Conservation (phyloP, 2,113 vertebrate genomes). For the Puffinus mauretanicus region DNA sequence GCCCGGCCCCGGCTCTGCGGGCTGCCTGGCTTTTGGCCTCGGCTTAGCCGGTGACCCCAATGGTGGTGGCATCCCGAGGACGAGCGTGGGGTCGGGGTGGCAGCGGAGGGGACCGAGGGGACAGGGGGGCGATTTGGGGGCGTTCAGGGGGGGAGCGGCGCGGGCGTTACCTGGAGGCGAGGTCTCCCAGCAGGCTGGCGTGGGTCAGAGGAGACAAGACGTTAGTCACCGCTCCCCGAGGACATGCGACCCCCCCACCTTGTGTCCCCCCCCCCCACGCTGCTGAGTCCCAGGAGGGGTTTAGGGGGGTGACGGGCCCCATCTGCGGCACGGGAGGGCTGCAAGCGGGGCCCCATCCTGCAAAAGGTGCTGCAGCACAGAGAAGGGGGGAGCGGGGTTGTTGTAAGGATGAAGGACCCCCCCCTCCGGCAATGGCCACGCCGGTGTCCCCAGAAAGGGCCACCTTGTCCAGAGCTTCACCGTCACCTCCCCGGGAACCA, state of each 20-base stretch:
- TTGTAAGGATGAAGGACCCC: too few relatives aligned
- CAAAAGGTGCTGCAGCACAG: background rate
- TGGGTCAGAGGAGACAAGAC: constrained; percentile 66
- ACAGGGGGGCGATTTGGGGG: background rate
- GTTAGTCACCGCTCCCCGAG: constrained; percentile 29
- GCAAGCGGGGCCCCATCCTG: background rate
- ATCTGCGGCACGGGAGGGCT: background rate
- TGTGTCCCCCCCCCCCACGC: background rate
- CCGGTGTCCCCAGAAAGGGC: background rate
- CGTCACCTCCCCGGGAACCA: background rate
- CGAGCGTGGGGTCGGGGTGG: background rate
- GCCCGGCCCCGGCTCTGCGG: background rate
- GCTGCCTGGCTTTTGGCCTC: background rate
- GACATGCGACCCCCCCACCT: background rate
- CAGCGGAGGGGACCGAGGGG: background rate
- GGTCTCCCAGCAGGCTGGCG: constrained; percentile 86
- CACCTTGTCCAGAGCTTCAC: background rate
- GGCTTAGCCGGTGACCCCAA: background rate
- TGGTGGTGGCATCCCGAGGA: background rate
- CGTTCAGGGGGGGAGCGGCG: background rate
- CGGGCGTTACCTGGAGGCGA: constrained; percentile 88
- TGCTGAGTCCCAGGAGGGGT: background rate
- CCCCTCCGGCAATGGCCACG: background rate
- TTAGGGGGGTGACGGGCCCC: background rate
- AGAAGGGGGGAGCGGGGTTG: background rate